Evolutionary conservation across 2,888 invertebrate species (phyloP).

Genomic region (Pachliopta kotzebuea): DNA sequence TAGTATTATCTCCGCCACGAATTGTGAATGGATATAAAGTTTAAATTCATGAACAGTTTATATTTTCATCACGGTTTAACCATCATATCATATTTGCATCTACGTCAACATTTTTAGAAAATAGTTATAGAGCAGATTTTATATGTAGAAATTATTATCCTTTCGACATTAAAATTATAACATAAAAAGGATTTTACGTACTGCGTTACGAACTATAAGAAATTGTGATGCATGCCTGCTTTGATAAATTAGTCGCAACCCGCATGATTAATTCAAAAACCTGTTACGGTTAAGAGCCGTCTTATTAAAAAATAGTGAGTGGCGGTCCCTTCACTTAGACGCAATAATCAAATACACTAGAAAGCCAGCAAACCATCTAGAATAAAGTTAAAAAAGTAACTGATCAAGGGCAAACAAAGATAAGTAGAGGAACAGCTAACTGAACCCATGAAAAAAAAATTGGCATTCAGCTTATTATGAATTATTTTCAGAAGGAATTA

Average conservation of each 20-base stretch:
- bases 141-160: not conserved
- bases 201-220: not conserved
- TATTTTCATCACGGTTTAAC: too few species aligned
- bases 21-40: too few species aligned
- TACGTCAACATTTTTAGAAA: too few species aligned
- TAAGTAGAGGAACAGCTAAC: not conserved
- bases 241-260: not conserved
- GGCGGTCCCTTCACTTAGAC: slow-evolving; percentile 1
- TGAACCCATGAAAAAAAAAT: not conserved
- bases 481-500: too few species aligned
- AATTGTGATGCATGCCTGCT: not conserved
- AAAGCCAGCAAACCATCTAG: not conserved
- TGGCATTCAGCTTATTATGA: too few species aligned
- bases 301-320: not conserved
- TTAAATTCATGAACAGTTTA: too few species aligned
- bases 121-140: not conserved
- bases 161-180: not conserved
- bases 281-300: not conserved
- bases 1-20: too few species aligned
- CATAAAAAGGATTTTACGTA: not conserved
- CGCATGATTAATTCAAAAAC: not conserved
- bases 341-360: not conserved
- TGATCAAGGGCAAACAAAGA: not conserved
- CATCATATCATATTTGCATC: too few species aligned
- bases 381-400: not conserved